A percentile compares a stretch with the other conserved stretches of the same genome.
Evolutionary conservation across 2,888 invertebrate genomes (phyloP).

Genomic region (Sussaba pulchella): DNA sequence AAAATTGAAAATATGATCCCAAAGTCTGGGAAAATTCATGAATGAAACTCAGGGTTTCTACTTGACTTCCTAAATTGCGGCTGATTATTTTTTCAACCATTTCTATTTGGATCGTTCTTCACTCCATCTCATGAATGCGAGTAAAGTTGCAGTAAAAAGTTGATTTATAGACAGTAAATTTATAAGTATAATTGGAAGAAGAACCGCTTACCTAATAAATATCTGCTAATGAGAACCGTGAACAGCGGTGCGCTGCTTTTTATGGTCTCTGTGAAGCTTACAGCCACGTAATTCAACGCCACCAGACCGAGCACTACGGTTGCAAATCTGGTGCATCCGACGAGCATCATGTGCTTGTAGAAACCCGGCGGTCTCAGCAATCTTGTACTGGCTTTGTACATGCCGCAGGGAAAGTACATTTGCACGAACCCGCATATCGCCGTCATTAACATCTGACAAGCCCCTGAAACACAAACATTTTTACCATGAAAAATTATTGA

Average conservation of each 20-base stretch:
- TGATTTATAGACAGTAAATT: too few species aligned
- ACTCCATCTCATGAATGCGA: too few species aligned
- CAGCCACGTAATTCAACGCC: constrained; percentile 91
- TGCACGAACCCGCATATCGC: constrained; percentile 90
- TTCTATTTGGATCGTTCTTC: too few species aligned
- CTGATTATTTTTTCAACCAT: too few species aligned
- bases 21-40: too few species aligned
- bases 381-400: constrained; percentile 88
- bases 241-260: constrained; percentile 93
- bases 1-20: too few species aligned
- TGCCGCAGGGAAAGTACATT: constrained; percentile 90
- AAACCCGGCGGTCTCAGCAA: constrained; percentile 88
- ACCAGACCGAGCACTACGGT: constrained; percentile 91
- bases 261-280: constrained; percentile 93
- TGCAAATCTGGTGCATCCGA: constrained; percentile 90
- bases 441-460: constrained; percentile 91
- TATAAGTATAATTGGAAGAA: too few species aligned
- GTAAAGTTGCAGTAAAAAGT: too few species aligned
- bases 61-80: too few species aligned
- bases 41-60: too few species aligned
- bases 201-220: constrained; percentile 85
- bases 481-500: too few species aligned
- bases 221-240: constrained; percentile 90
- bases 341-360: constrained; percentile 90
- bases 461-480: constrained; percentile 86